Percentiles rank a stretch among this genome's conserved stretches.
Evolutionary conservation across 2,113 vertebrate genomes (phyloP).

Genomic region (Rhynchomys soricoides): DNA sequence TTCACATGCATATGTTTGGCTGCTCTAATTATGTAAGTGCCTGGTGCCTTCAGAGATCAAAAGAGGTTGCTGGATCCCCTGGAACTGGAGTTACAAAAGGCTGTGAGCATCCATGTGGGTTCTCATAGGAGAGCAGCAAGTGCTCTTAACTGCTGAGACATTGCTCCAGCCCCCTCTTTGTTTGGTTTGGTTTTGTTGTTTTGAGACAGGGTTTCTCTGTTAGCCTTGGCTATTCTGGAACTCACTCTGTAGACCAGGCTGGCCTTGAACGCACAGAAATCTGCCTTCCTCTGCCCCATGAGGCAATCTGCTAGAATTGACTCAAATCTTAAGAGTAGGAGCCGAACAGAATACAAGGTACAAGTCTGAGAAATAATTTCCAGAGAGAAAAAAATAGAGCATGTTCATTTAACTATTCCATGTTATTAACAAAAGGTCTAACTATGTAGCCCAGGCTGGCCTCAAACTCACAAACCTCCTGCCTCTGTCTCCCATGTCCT

Average conservation of each 20-base stretch:
- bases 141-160: not conserved
- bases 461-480: not conserved
- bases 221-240: not conserved
- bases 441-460: not conserved
- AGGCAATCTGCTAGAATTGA: not conserved
- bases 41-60: not conserved
- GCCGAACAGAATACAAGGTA: not conserved
- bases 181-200: slow-evolving; percentile 4
- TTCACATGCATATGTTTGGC: not conserved
- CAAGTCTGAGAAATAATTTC: slow-evolving; percentile 34
- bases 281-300: no score
- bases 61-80: not conserved
- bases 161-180: not conserved
- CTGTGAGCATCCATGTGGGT: not conserved
- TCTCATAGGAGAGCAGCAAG: not conserved
- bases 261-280: no score
- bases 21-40: not conserved
- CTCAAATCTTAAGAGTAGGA: slow-evolving; percentile 30
- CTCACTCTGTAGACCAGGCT: no score
- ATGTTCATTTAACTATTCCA: not conserved
- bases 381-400: not conserved
- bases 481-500: not conserved
- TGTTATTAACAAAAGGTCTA: not conserved
- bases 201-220: not conserved
- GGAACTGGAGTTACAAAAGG: not conserved